phyloP scores from a whole-genome alignment of 2,888 invertebrate genomes.

The Dyspetes luteomarginatus region DNA sequence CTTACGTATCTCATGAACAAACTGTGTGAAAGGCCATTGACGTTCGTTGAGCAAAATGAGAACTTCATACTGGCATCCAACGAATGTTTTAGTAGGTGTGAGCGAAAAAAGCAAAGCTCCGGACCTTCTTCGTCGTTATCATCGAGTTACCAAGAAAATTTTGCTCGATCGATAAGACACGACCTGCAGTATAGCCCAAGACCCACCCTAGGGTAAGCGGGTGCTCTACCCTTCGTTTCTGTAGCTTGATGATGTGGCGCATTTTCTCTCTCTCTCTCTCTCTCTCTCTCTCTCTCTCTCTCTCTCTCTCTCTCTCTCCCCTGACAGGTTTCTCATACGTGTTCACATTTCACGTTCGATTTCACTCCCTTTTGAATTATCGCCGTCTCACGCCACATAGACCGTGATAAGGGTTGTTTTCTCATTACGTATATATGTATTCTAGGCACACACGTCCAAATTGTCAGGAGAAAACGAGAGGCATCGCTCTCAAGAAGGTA shows the following conservation, averaged over 20 bases:
- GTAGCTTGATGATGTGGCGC: slow-evolving; percentile 31
- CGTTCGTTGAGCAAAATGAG: slow-evolving; percentile 66
- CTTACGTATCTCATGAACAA: slow-evolving; percentile 46
- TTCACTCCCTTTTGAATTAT: slow-evolving; percentile 63
- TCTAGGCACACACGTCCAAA: slow-evolving; percentile 36
- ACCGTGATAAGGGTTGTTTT: slow-evolving; percentile 73
- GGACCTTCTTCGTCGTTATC: slow-evolving; percentile 51
- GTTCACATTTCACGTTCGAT: slow-evolving; percentile 54
- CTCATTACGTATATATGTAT: slow-evolving; percentile 61
- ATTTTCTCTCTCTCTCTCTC: slow-evolving; percentile 50
- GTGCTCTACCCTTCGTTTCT: slow-evolving; percentile 37
- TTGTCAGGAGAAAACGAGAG: slow-evolving; percentile 40
- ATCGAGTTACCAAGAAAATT: slow-evolving; percentile 75
- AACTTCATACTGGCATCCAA: slow-evolving; percentile 57
- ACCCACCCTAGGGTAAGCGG: slow-evolving; percentile 70
- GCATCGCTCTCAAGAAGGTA: neutral
- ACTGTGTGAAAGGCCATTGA: slow-evolving; percentile 58
- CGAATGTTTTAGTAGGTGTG: slow-evolving; percentile 40
- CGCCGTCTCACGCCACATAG: slow-evolving; percentile 36
- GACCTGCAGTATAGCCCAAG: slow-evolving; percentile 68
- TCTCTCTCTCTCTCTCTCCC: slow-evolving; percentile 45
- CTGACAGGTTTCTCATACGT: neutral
- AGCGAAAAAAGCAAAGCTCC: slow-evolving; percentile 21
- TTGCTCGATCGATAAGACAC: slow-evolving; percentile 76
- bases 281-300: slow-evolving; percentile 60